Percentiles rank a stretch among this genome's conserved stretches.
These are phyloP conservation scores for Pipa parva DNA, from an alignment of 2,113 vertebrate genomes.

Conservation along the genomic window DNA sequence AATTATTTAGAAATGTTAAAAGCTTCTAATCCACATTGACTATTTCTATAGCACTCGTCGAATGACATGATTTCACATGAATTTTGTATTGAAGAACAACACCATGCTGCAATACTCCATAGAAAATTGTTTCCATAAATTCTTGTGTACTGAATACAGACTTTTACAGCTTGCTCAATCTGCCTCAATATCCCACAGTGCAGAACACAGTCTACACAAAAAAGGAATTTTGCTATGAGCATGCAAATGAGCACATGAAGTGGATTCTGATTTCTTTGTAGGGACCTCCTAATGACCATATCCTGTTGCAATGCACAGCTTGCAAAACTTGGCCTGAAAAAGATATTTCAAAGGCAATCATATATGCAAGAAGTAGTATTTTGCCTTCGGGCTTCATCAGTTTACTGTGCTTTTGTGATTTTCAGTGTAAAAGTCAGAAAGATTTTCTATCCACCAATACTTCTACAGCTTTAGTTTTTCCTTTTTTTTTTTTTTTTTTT, in stretches of 20 bases:
- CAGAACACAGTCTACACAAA: conserved; percentile 6
- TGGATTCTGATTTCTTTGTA: conserved; percentile 12
- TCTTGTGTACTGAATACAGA: conserved; percentile 8
- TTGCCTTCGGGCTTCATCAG: not conserved
- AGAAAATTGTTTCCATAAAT: conserved; percentile 31
- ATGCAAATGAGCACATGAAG: conserved; percentile 16
- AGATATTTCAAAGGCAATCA: not conserved
- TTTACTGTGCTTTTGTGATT: not conserved
- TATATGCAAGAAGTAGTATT: not conserved
- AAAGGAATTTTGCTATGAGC: conserved; percentile 11
- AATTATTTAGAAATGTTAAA: conserved; percentile 43
- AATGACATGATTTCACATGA: conserved; percentile 8
- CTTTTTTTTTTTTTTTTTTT: too few relatives aligned
- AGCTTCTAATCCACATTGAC: conserved; percentile 39
- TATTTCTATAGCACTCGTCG: conserved; percentile 34
- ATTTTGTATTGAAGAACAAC: conserved; percentile 5
- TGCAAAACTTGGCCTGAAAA: not conserved
- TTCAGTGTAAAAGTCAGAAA: too few relatives aligned
- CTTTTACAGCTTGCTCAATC: conserved; percentile 24
- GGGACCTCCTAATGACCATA: conserved; percentile 19
- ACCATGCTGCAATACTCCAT: conserved; percentile 7
- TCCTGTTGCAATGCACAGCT: not conserved
- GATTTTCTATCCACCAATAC: too few relatives aligned
- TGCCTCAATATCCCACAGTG: conserved; percentile 19
- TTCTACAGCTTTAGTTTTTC: too few relatives aligned